Base-by-base conservation (phyloP, 2,113 vertebrate species). In the rat (Rattus norvegicus) region DNA sequence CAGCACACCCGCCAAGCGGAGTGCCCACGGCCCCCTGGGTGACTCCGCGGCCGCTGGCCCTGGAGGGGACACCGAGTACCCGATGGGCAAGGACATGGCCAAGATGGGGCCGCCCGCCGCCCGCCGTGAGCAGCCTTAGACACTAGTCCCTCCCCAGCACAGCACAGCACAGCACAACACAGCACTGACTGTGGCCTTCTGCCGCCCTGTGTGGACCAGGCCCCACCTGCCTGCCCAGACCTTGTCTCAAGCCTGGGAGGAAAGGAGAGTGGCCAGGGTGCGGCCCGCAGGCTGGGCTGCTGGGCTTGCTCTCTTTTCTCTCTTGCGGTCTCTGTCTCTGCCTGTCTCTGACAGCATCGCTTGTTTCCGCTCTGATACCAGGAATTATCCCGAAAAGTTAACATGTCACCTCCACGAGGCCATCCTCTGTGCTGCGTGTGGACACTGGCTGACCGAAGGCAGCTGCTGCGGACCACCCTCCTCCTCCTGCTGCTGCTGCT, bases 301-400 rank as follows among this genome's bases (percentile, higher is more conserved):
- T 59, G 84, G 39, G 79, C 95, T 33, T 36, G 61, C 83, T 94
- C 97, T 96, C 81, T 97, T 94, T 96, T 73, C 83, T 94, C 97
- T 94, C 95, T 96, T 94, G 95, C 97, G 98, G 98, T 88, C 91
- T 97, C 96, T 97, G 97, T 97, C 92, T 80, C 39, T 97, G 88
- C 69, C 94, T 81, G 59, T 94, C 86, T 83, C 96, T 98, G 98
- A 99, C 98, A 97, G 98, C 99, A 98, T 99, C 98, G 98, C 99
- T 99, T 99, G 98, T 99, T 99, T 99, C 98, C 99, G 96, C 98
- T 99, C 99, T 99, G 98, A 99, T 99, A 99, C 99, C 99, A 99
- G 99, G 99, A 99, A 99, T 99, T 99, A 99, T 99, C 99, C 99
- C 99, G 99, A 99, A 99, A 99, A 99, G 99, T 98, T 99, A 99